phyloP scores from a whole-genome alignment of 2,888 invertebrate species.

The Perithous albicinctus region DNA sequence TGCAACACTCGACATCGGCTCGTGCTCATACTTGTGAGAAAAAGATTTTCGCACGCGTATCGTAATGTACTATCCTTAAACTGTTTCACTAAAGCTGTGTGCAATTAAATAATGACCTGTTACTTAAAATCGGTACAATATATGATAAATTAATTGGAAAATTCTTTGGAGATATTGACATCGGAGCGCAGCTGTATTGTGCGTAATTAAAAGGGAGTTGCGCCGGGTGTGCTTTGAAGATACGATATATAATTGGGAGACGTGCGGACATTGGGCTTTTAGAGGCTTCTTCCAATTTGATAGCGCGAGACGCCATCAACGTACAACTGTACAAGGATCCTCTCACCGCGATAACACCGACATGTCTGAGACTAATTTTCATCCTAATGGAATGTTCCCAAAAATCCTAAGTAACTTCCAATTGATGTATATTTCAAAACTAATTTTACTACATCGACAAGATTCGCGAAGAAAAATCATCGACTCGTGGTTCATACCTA shows the following conservation, averaged over 20 bases:
- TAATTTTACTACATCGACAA: background rate
- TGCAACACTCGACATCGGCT: no score
- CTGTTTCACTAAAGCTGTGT: background rate
- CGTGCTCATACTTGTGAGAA: no score
- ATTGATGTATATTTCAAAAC: background rate
- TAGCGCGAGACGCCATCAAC: background rate
- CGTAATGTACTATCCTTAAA: background rate
- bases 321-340: background rate
- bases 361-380: background rate
- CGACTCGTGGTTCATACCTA: background rate
- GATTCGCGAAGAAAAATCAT: background rate
- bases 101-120: background rate
- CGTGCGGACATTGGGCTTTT: constrained; percentile 15
- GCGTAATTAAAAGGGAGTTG: background rate
- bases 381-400: constrained; percentile 8
- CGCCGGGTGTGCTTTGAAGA: background rate
- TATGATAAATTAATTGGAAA: background rate
- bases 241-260: constrained; percentile 1
- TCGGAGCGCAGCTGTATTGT: background rate
- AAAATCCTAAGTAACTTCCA: background rate
- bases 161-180: background rate
- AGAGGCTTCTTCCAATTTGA: constrained; percentile 51
- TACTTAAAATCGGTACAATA: background rate
- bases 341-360: background rate
- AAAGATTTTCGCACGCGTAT: no score